Evolutionary conservation across 2,797 vertebrate genomes (phyloP), one percentile per base, ranked within the genome.

Genomic region (Coendou prehensilis): DNA sequence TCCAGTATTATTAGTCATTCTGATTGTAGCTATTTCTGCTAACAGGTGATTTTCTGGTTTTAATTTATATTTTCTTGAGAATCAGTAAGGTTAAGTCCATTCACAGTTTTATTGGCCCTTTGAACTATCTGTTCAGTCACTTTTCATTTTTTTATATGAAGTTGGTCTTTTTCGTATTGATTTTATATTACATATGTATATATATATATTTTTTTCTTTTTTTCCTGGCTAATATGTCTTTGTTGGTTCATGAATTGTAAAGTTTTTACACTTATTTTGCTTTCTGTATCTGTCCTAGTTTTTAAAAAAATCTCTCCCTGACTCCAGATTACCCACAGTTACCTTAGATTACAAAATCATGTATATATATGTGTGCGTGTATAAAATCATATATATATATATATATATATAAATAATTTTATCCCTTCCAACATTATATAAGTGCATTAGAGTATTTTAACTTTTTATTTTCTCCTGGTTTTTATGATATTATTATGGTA

Each of bases 21-120:
- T 23, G 57, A n/a, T 83, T 89, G 11, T 89, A 86, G 8, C 20
- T 54, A 0, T 88, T 88, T 87, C 64, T 59, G 59, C 26, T 82
- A 45, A 26, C 9, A 71, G 86, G 67, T 79, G 41, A 79, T 86
- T 93, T 82, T 18, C 84, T 97, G 87, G 56, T 64, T 95, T 93
- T 59, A 71, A 50, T 91, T 91, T 86, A 52, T 11, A 13, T 82
- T 91, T 83, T 93, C 50, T 54, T 87, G 56, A 67, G 82, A 82
- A 56, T 1, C 15, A 57, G 0, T 71, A n/a, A 54, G 13, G 15
- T 80, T 45, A 63, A 85, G 13, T 2, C 37, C 57, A 2, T 20
- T 91, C 47, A 0, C 57, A 45, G 11, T 37, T 94, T 81, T 86
- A 59, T 82, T 59, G 54, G 33, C 5, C 20, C 8, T 52, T 89